Conservation (phyloP, 2,797 vertebrate species). For the Periophthalmus magnuspinnatus region DNA sequence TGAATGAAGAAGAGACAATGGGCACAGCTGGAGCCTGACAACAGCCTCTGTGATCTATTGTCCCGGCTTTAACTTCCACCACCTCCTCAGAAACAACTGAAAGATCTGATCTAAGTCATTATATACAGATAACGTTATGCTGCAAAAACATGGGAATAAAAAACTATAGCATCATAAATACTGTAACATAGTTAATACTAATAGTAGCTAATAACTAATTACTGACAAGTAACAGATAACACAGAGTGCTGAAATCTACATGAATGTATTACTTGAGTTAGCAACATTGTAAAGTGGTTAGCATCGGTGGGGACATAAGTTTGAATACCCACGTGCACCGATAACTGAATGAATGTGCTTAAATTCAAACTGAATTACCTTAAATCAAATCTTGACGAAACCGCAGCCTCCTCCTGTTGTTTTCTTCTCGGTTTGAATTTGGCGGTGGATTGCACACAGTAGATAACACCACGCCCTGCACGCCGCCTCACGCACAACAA, state of each 20-base stretch:
- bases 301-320: neutral
- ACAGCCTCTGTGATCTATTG: constrained; percentile 12
- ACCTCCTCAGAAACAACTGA: neutral
- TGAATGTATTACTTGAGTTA: neutral
- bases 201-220: neutral
- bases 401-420: neutral
- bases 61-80: neutral
- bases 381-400: neutral
- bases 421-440: constrained; percentile 77
- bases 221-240: neutral
- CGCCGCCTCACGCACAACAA: neutral
- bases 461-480: constrained; percentile 38
- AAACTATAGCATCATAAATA: neutral
- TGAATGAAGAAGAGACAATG: constrained; percentile 4
- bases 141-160: neutral
- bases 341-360: rapidly evolving
- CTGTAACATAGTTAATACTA: neutral
- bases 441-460: constrained; percentile 57
- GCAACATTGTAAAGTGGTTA: neutral
- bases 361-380: constrained; percentile 14
- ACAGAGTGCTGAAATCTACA: neutral
- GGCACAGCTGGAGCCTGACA: constrained; percentile 9
- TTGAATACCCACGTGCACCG: neutral
- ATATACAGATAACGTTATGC: neutral
- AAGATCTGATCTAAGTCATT: neutral